Evolutionary conservation across 2,888 invertebrate genomes (phyloP).

Genomic region (Lymantria dispar): DNA sequence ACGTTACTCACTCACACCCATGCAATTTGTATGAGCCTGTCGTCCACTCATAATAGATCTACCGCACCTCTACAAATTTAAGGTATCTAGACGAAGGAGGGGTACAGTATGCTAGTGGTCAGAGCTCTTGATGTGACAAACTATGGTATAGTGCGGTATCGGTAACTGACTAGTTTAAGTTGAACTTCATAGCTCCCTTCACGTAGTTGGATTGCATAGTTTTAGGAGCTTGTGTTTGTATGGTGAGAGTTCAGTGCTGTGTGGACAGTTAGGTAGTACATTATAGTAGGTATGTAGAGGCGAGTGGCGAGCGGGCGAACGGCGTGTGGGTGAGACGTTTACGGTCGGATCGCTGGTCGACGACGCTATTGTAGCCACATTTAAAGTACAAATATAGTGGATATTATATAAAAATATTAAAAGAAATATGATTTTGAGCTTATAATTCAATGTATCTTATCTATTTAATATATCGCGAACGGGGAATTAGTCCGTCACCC

Average conservation of each 20-base stretch:
- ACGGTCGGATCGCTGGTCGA: slow-evolving; percentile 79
- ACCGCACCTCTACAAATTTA: slow-evolving; percentile 43
- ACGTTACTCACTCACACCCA: slow-evolving; percentile 77
- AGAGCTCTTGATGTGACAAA: slow-evolving; percentile 72
- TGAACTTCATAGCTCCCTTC: slow-evolving; percentile 41
- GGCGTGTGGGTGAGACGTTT: slow-evolving; percentile 81
- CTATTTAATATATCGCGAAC: no score
- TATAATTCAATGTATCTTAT: no score
- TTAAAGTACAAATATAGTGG: not conserved
- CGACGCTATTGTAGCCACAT: slow-evolving; percentile 57
- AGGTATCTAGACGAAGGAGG: slow-evolving; percentile 48
- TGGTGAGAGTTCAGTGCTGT: slow-evolving; percentile 37
- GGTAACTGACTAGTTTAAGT: slow-evolving; percentile 49
- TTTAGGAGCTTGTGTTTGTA: slow-evolving; percentile 28
- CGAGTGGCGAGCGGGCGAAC: slow-evolving; percentile 73
- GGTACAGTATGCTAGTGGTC: slow-evolving; percentile 63
- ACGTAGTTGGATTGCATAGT: slow-evolving; percentile 17
- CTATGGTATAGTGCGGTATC: slow-evolving; percentile 76
- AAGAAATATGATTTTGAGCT: no score
- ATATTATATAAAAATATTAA: no score
- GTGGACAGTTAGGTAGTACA: slow-evolving; percentile 54
- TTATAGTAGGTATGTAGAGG: slow-evolving; percentile 71
- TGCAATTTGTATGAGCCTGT: slow-evolving; percentile 69
- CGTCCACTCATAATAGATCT: slow-evolving; percentile 39
- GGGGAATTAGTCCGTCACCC: no score